Evolutionary conservation across 1,140 invertebrate genomes (phyloP).

Genomic region (Eriosoma lanigerum): DNA sequence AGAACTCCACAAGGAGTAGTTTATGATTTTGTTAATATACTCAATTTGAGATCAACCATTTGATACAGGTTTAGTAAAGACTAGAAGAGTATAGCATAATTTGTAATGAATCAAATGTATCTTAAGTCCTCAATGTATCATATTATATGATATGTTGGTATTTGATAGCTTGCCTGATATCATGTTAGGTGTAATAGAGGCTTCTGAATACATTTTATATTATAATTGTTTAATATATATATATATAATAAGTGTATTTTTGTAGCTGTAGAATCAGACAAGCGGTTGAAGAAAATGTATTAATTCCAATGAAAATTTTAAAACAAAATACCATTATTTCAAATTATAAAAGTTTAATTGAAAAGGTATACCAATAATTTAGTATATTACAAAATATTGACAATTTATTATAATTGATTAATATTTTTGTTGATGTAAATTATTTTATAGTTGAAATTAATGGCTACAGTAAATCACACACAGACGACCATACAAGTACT

Average conservation of each 20-base stretch:
- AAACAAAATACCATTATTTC: conserved; percentile 32
- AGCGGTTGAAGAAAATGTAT: conserved; percentile 24
- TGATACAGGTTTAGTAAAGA: no score
- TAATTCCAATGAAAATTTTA: conserved; percentile 30
- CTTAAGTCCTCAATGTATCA: no score
- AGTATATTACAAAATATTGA: neutral
- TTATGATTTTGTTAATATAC: no score
- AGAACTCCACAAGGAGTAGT: no score
- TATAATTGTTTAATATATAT: no score
- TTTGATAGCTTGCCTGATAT: no score
- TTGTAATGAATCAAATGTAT: no score
- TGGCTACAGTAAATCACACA: conserved; percentile 95
- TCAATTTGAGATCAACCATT: no score
- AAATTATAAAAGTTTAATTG: conserved; percentile 27
- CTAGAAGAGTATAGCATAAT: no score
- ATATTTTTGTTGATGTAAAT: neutral
- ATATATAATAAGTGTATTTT: neutral
- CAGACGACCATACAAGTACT: conserved; percentile 95
- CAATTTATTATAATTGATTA: neutral
- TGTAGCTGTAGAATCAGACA: conserved; percentile 35
- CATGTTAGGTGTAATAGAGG: no score
- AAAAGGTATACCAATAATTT: conserved; percentile 26
- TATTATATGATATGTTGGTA: no score
- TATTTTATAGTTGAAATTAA: conserved; percentile 73
- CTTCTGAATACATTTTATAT: no score